Evolutionary conservation across 2,113 vertebrate species (phyloP).

Genomic region (Octodon degus): DNA sequence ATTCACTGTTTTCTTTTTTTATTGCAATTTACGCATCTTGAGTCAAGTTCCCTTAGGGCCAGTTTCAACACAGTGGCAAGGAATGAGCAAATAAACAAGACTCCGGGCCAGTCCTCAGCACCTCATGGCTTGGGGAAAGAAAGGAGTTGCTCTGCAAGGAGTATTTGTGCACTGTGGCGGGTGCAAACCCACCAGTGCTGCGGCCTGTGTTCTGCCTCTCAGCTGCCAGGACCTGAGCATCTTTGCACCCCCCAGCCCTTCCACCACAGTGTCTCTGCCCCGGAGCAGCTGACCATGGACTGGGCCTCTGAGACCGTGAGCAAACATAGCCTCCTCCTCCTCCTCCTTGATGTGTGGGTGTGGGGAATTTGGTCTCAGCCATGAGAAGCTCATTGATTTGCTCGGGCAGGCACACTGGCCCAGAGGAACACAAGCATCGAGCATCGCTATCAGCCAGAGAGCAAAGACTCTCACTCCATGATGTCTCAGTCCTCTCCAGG

Average conservation of each 20-base stretch:
- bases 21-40: background rate
- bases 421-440: accelerated
- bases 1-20: background rate
- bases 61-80: background rate
- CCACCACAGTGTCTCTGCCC: background rate
- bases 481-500: background rate
- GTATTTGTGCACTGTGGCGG: background rate
- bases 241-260: background rate
- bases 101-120: accelerated
- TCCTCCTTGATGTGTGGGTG: background rate
- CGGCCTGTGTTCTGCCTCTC: background rate
- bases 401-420: background rate
- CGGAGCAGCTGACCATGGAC: background rate
- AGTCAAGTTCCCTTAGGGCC: background rate
- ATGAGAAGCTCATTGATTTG: background rate
- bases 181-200: background rate
- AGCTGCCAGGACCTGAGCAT: background rate
- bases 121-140: background rate
- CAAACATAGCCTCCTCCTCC: background rate
- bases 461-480: background rate
- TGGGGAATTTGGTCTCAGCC: background rate
- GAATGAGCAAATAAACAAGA: background rate
- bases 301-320: background rate
- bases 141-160: background rate
- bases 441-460: background rate